Evolutionary conservation across 1,140 invertebrate genomes (phyloP).

Genomic region (Holcopasites calliopsidis): DNA sequence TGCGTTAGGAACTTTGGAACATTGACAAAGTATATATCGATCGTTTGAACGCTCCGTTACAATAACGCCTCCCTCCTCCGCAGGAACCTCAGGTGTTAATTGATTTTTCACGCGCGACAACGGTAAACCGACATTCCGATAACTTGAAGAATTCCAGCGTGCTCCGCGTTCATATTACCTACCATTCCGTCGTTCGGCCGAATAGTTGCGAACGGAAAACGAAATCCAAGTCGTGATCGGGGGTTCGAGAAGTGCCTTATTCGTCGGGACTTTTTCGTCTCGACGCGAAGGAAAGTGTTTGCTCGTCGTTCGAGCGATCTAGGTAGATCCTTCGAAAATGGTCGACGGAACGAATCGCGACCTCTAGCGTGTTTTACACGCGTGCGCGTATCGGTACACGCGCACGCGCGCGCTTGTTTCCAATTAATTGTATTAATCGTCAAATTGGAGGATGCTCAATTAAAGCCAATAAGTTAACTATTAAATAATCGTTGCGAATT

Average conservation of each 20-base stretch:
- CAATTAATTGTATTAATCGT: conserved; percentile 80
- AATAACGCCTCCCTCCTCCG: no score
- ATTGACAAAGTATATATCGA: no score
- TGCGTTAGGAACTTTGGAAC: no score
- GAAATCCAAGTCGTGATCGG: no score
- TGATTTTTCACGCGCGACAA: background rate
- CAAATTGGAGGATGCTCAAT: conserved; percentile 79
- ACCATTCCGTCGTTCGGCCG: no score
- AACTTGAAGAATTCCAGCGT: background rate
- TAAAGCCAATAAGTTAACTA: conserved; percentile 79
- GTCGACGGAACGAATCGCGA: background rate
- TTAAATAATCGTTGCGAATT: conserved; percentile 79
- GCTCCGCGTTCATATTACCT: no score
- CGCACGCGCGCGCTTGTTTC: conserved; percentile 70
- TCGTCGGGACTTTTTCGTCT: no score
- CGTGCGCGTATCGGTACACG: conserved; percentile 26
- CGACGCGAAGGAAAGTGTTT: background rate
- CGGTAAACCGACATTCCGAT: background rate
- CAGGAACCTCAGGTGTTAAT: background rate
- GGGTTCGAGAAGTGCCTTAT: no score
- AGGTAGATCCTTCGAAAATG: background rate
- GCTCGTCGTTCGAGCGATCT: background rate
- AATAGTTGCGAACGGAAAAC: no score
- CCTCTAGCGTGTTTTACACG: background rate
- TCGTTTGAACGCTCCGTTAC: no score